A percentile compares a stretch with the other conserved stretches of the same genome.
phyloP scores from a whole-genome alignment of 2,888 invertebrate species.

The Parochlus steinenii region DNA sequence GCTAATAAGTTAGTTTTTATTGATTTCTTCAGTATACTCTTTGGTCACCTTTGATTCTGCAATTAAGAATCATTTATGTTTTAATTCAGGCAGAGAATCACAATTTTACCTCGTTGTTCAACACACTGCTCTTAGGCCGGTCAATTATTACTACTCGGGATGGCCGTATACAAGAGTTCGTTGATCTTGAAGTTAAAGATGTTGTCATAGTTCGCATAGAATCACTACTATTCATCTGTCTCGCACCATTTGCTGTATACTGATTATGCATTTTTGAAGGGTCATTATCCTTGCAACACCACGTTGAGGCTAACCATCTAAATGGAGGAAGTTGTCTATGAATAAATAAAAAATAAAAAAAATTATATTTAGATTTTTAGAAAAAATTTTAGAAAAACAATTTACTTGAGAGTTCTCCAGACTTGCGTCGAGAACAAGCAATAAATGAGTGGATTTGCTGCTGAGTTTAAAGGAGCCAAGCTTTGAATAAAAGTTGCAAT shows the following conservation, averaged over 20 bases:
- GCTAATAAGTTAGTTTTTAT: no score
- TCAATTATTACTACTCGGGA: constrained; percentile 26
- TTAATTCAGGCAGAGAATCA: no score
- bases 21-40: no score
- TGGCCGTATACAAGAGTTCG: constrained; percentile 25
- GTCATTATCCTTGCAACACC: constrained; percentile 33
- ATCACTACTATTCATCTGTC: constrained; percentile 23
- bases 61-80: no score
- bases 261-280: constrained; percentile 2
- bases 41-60: no score
- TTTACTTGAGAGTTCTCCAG: constrained; percentile 67
- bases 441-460: constrained; percentile 88
- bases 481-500: constrained; percentile 84
- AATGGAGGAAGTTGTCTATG: constrained; percentile 41
- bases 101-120: no score
- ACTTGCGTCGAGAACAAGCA: constrained; percentile 84
- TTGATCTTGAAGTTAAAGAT: constrained; percentile 25
- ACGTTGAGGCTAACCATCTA: constrained; percentile 37
- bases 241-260: constrained; percentile 15
- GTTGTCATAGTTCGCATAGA: constrained; percentile 30
- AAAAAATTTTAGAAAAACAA: constrained; percentile 1
- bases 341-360: neutral
- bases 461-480: constrained; percentile 79
- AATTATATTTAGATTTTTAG: neutral
- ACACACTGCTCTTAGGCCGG: constrained; percentile 23